Evolutionary conservation across 1,140 invertebrate species (phyloP), one percentile per base, ranked within the genome.

Genomic region (Drosophila ambigua): DNA sequence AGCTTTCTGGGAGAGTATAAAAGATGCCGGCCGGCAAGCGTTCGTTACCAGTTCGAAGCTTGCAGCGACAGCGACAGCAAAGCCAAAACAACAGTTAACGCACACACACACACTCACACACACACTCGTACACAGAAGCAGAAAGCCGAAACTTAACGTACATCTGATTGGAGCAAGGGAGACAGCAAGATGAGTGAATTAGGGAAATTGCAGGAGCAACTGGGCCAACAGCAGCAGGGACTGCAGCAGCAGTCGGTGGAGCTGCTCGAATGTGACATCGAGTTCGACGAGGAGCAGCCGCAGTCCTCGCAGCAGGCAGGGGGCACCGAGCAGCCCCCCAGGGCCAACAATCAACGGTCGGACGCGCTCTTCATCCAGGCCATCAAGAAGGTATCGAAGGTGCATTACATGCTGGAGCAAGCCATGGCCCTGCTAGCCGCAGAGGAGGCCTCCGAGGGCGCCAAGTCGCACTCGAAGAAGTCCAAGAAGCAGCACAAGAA

Each of bases 11-110:
- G 20, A 50, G 35, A 35, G 58, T 84, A 84, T 84, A 84, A 85
- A 84, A 79, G 73, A 50, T 85, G 80, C 80, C 80, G 67, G 81
- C 80, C 72, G 80, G 76, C 72, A 9, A 79, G 43, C 49, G 50
- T 46, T 28, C 69, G 46, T 52, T 67, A 80, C 67, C 72, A 77
- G 79, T 79, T 54, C 31, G 48, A 48, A 60, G 61, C 64, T 67
- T 43, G 41, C 49, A 39, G 54, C 16, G n/a, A 54, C 11, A 49
- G 69, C 28, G 8, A 59, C 46, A 35, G 43, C 20, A 41, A 26
- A 53, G 7, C 46, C 9, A 53, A n/a, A 2, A 5, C 16, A 35
- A 20, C 20, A 50, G 20, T 20, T 20, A 16, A 55, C 15, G 35
- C 28, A 23, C 8, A 53, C 3, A 31, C 31, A 5, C n/a, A 15